Evolutionary conservation across 2,113 vertebrate species (phyloP), one percentile per base, ranked within the genome.

Genomic region (Eleginops maclovinus): DNA sequence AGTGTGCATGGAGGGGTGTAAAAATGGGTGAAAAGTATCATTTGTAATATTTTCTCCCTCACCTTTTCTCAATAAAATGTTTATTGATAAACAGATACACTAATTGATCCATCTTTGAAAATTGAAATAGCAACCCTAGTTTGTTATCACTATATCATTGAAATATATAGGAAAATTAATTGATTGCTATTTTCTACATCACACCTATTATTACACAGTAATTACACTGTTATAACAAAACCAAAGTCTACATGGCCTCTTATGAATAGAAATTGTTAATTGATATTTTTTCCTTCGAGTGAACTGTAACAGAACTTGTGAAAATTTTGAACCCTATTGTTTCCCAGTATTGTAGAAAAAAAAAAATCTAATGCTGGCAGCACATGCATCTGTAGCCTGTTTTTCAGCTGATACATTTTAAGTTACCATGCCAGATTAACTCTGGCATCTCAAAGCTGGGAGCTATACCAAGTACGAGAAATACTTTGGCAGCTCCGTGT

Each of bases 351-450:
- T 53, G 36, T 13, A 2, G 36, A 46, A 79, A 79, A 81, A 77
- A 71, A 77, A 79, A 81, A 77, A 71, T 54, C 16, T 53, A 17
- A 21, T 5, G 58, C 69, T 87, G 79, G 74, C 79, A 83, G 61
- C 51, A 75, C 63, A 75, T 79, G 68, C 71, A 72, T 43, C 68
- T 62, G 71, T n/a, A 40, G 72, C 53, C 69, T 65, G 81, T 60
- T 51, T 86, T 73, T 79, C 65, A 66, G 78, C 77, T 84, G 85
- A 87, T 84, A 80, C 81, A 44, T 63, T 62, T 3, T 58, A 80
- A 71, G 66, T 79, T 53, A 63, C 55, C 41, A 17, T 17, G 82
- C 72, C 77, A 86, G 60, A 79, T 86, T 51, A 60, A 77, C 49
- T 71, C 59, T 46, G 47, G 76, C 40, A 74, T 7, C 73, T 63